Evolutionary conservation across 2,797 vertebrate genomes (phyloP).

Genomic region (Lagocephalus sceleratus): DNA sequence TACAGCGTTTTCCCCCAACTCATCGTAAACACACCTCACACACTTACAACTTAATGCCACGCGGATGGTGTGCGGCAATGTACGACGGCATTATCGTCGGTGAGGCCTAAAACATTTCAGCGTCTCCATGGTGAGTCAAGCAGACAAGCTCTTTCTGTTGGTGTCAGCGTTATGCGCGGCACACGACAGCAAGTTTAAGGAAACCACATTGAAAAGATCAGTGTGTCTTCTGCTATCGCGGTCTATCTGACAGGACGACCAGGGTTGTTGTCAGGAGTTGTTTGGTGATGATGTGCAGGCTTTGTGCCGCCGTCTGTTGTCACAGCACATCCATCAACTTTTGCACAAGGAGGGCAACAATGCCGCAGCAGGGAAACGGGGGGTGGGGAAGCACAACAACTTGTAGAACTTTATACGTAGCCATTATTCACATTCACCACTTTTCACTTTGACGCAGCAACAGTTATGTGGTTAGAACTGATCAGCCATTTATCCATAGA

Average conservation of each 20-base stretch:
- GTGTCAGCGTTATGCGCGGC: slow-evolving; percentile 67
- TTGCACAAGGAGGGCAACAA: slow-evolving; percentile 29
- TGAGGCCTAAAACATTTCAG: slow-evolving; percentile 53
- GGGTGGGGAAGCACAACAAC: slow-evolving; percentile 3
- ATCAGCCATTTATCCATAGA: slow-evolving; percentile 1
- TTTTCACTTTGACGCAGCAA: slow-evolving; percentile 3
- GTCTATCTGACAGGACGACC: slow-evolving; percentile 54
- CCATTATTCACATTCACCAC: slow-evolving; percentile 23
- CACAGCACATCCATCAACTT: slow-evolving; percentile 61
- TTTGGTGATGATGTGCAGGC: slow-evolving; percentile 68
- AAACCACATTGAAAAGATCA: slow-evolving; percentile 77
- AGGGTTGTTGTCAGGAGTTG: slow-evolving; percentile 74
- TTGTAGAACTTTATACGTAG: slow-evolving; percentile 17
- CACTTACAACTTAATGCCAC: slow-evolving; percentile 54
- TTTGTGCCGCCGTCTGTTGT: slow-evolving; percentile 59
- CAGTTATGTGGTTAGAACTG: slow-evolving; percentile 2
- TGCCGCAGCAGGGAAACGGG: slow-evolving; percentile 1
- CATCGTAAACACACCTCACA: slow-evolving; percentile 67
- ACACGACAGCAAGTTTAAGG: slow-evolving; percentile 60
- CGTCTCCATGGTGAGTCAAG: slow-evolving; percentile 57
- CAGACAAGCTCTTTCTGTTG: slow-evolving; percentile 73
- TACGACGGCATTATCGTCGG: slow-evolving; percentile 22
- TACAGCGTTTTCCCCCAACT: slow-evolving; percentile 45
- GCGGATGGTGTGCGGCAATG: slow-evolving; percentile 45
- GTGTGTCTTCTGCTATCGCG: slow-evolving; percentile 67